Evolutionary conservation across 1,140 invertebrate species (phyloP).

Genomic region (Diuraphis noxia): DNA sequence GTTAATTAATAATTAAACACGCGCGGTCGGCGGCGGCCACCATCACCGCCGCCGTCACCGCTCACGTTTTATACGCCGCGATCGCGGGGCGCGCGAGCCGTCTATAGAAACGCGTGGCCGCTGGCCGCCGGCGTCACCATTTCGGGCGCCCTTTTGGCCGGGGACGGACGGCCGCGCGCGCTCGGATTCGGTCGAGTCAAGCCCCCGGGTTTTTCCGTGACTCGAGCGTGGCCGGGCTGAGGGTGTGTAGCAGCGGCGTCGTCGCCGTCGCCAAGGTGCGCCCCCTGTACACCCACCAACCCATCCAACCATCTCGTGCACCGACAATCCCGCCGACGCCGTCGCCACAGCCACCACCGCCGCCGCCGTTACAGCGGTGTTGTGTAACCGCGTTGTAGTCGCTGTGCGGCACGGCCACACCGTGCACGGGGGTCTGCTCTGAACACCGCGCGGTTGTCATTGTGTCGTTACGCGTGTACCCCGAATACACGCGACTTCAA

Average conservation of each 20-base stretch:
- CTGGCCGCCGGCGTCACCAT: not conserved
- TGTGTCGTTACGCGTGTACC: not conserved
- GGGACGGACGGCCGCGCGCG: not conserved
- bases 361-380: not conserved
- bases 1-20: not conserved
- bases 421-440: not conserved
- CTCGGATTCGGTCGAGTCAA: conserved; percentile 21
- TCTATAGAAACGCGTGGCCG: not conserved
- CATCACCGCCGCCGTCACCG: too few relatives aligned
- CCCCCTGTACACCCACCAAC: not conserved
- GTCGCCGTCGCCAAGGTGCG: conserved; percentile 13
- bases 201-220: not conserved
- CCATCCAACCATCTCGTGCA: not conserved
- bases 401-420: conserved; percentile 27
- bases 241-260: not conserved
- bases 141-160: not conserved
- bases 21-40: not conserved
- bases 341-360: not conserved
- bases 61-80: not conserved
- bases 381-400: conserved; percentile 29
- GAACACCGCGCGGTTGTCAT: not conserved
- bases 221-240: not conserved
- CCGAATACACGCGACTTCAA: not conserved
- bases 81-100: not conserved
- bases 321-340: not conserved